Conservation (phyloP, 1,140 invertebrate species). For the Stegodyphus mimosarum region DNA sequence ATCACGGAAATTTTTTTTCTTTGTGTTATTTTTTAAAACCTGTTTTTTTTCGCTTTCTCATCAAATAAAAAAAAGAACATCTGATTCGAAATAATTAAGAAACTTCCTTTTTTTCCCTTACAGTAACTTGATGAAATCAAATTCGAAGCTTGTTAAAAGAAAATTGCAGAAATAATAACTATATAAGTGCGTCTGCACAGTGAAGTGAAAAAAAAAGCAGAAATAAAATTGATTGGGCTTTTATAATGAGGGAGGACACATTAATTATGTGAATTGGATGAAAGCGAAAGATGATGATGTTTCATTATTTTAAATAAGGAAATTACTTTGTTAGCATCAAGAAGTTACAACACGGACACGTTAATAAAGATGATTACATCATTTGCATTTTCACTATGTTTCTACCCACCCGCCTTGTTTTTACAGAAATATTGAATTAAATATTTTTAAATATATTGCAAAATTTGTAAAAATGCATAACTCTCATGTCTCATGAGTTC, state of each 20-base stretch:
- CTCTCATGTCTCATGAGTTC: too few relatives aligned
- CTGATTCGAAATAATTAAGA: slow-evolving; percentile 60
- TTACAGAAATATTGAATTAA: too few relatives aligned
- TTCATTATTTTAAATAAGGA: slow-evolving; percentile 54
- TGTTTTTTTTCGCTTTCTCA: neutral
- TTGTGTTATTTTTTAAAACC: neutral
- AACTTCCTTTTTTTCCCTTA: neutral
- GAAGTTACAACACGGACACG: neutral
- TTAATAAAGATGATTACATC: slow-evolving; percentile 9
- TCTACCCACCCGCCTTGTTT: neutral
- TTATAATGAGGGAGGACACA: slow-evolving; percentile 40
- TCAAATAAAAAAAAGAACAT: slow-evolving; percentile 28
- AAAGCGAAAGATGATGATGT: slow-evolving; percentile 22
- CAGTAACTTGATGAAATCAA: slow-evolving; percentile 50
- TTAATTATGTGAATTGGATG: slow-evolving; percentile 52
- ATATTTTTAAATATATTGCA: too few relatives aligned
- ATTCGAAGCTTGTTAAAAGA: slow-evolving; percentile 52
- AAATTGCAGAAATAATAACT: slow-evolving; percentile 33
- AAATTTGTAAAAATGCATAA: too few relatives aligned
- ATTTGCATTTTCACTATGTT: slow-evolving; percentile 9
- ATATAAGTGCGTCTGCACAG: neutral
- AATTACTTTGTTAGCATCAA: slow-evolving; percentile 39
- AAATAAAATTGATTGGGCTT: slow-evolving; percentile 27
- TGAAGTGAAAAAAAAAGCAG: slow-evolving; percentile 2
- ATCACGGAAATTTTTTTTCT: too few relatives aligned